These are phyloP conservation scores for Mizuhopecten yessoensis DNA, from an alignment of 1,140 invertebrate species.

Conservation along the genomic window DNA sequence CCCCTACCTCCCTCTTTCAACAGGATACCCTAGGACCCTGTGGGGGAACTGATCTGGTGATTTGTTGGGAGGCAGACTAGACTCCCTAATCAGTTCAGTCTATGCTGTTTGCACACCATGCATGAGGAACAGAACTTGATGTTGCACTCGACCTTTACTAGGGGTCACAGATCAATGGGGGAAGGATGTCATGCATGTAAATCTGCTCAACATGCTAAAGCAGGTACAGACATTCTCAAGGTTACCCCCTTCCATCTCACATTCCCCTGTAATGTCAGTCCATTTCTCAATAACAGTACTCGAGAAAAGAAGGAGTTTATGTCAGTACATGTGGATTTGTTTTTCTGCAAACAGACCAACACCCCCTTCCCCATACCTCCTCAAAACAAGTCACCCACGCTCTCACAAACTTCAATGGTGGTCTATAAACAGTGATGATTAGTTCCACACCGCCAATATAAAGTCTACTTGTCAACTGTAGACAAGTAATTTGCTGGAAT, in stretches of 20 bases:
- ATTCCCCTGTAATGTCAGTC: too few relatives aligned
- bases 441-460: not conserved
- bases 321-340: not conserved
- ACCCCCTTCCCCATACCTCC: too few relatives aligned
- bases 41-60: not conserved
- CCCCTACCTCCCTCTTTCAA: too few relatives aligned
- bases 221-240: not conserved
- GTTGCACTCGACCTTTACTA: not conserved
- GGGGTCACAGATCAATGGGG: not conserved
- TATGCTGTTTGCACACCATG: slow-evolving; percentile 23
- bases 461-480: slow-evolving; percentile 5
- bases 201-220: not conserved
- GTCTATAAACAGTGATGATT: not conserved
- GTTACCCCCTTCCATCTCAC: not conserved
- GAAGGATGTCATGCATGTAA: slow-evolving; percentile 15
- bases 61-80: not conserved
- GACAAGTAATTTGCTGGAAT: slow-evolving; percentile 7
- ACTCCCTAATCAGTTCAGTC: not conserved
- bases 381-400: too few relatives aligned
- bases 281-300: too few relatives aligned
- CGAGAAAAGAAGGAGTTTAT: not conserved
- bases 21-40: not conserved
- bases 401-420: slow-evolving; percentile 27
- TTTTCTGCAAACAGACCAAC: not conserved
- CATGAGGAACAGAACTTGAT: not conserved